These are phyloP conservation scores for Turritopsis rubra DNA, from an alignment of 30 jellyfish, hydroid and myxozoan genomes.

Conservation along the genomic window DNA sequence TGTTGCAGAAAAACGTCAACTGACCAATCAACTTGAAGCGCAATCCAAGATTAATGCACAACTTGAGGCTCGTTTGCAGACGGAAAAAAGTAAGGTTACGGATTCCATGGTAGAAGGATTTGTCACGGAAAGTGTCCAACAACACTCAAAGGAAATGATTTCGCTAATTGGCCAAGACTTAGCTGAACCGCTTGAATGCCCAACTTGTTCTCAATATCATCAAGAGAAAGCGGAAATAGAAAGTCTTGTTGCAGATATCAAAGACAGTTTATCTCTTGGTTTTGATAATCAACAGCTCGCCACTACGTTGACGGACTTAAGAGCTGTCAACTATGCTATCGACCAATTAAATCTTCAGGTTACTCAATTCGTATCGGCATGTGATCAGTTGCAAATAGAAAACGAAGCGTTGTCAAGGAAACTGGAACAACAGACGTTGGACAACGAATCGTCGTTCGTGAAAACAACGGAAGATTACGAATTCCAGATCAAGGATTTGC, in stretches of 20 bases:
- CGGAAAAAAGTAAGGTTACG: background rate
- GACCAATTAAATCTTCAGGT: background rate
- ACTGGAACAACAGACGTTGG: background rate
- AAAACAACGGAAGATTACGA: slow-evolving; percentile 7
- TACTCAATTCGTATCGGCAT: background rate
- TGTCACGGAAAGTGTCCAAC: background rate
- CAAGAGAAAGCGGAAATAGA: background rate
- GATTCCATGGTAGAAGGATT: background rate
- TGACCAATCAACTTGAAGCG: background rate
- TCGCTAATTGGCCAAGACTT: background rate
- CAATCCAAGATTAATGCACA: background rate
- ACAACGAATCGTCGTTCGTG: background rate
- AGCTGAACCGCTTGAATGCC: background rate
- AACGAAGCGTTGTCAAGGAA: background rate
- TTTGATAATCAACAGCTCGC: background rate
- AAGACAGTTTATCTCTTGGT: background rate
- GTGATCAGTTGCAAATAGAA: background rate
- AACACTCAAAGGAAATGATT: background rate
- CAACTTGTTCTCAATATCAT: background rate
- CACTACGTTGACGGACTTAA: background rate
- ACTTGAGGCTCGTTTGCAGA: background rate
- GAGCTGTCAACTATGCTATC: background rate
- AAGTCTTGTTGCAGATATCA: background rate
- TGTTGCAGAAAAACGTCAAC: background rate
- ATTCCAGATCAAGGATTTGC: slow-evolving; percentile 19